phyloP scores from a whole-genome alignment of 2,113 vertebrate species.

The Cervus canadensis region DNA sequence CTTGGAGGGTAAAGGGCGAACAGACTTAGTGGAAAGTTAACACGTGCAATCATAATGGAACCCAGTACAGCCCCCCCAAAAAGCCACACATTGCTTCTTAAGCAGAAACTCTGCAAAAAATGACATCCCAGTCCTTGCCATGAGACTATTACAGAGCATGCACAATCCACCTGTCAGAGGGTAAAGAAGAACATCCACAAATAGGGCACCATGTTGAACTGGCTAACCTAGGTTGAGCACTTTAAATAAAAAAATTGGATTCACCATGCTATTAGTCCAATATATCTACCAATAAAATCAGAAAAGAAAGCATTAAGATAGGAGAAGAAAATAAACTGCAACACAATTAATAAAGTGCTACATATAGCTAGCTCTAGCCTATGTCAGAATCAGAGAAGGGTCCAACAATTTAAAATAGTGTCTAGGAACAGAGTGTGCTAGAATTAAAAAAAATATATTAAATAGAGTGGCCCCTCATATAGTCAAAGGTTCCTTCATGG shows the following conservation, averaged over 20 bases:
- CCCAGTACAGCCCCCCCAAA: background rate
- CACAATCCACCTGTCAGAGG: background rate
- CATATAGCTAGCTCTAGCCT: background rate
- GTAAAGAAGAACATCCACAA: background rate
- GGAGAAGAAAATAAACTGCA: background rate
- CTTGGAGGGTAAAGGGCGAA: constrained; percentile 55
- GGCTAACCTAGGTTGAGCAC: background rate
- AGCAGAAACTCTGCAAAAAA: constrained; percentile 15
- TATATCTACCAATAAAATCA: background rate
- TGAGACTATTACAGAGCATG: background rate
- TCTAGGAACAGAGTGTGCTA: background rate
- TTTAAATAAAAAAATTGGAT: background rate
- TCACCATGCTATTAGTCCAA: background rate
- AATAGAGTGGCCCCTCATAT: background rate
- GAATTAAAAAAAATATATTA: background rate
- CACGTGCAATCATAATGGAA: background rate
- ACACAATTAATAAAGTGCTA: background rate
- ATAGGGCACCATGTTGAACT: background rate
- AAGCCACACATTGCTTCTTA: constrained; percentile 15
- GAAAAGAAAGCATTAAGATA: background rate
- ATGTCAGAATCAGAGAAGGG: background rate
- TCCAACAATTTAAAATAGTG: background rate
- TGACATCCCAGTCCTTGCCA: background rate
- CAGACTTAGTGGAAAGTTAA: constrained; percentile 47
- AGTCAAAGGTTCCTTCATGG: background rate